Evolutionary conservation across 1,140 invertebrate species (phyloP), one percentile per base, ranked within the genome.

Genomic region (Proales similis): DNA sequence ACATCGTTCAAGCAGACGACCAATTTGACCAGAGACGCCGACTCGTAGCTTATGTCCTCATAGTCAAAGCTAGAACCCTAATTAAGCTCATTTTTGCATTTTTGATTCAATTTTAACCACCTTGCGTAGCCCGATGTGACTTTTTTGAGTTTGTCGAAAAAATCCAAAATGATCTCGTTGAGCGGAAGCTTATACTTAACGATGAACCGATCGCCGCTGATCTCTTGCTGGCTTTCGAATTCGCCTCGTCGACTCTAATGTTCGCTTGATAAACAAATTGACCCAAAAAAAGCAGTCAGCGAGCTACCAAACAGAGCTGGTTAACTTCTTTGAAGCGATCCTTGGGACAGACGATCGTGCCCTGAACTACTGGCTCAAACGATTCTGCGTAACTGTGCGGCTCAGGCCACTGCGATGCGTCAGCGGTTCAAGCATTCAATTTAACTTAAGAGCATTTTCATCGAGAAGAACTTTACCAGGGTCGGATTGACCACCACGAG

Each of bases 161-260:
- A 96, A 70, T 96, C 90, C 2, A 93, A 71, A 2, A 96, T 84
- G 24, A 98, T 85, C 81, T 98, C 93, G 71, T 84, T 87, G 2
- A 97, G 73, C 6, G 93, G 93, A 29, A 98, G 75, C 48, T 84
- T 77, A 69, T 84, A 90, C 67, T 86, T 84, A 67, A 94, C 69
- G 70, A 94, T 79, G 1, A 92, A 75, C 70, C 87, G 80, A 33
- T 82, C 78, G 53, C 88, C 81, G 72, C 94, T 91, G 26, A 96
- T 85, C 64, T 86, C 84, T 30, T 77, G 81, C 0, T 84, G 82
- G 9, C 82, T 83, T 63, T 82, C 79, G 65, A 89, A 83, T 3
- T 82, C 68, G 0, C 90, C 91, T 48, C 93, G 77, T 64, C 84
- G 81, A 43, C 89, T 86, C 69, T 85, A 66, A 47, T 73, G 70